Evolutionary conservation across 2,113 vertebrate genomes (phyloP), one percentile per base, ranked within the genome.

Genomic region (Ailuropoda melanoleuca): DNA sequence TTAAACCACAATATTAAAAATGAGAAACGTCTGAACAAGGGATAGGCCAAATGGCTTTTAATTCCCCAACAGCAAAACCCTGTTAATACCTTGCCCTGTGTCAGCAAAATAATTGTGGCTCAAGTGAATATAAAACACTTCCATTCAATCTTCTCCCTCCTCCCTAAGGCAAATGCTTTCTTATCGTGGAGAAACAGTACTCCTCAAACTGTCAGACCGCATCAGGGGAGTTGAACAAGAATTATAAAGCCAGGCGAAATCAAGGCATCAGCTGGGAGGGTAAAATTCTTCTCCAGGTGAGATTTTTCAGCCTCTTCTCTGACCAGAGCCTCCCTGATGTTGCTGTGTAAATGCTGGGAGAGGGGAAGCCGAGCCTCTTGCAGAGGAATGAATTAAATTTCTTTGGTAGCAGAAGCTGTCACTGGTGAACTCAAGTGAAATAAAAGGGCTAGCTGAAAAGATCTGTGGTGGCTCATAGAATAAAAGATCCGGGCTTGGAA

Each of bases 101-200:
- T 98, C 98, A 98, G 98, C 98, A 98, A 98, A 98, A 98, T 97
- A 98, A 98, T 98, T 98, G 97, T 98, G 97, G 98, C 98, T 98
- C 98, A 98, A 99, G 98, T 98, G 98, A 98, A 99, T 98, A 98
- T 98, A 98, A 99, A 99, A 98, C 96, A 98, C 93, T 98, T 82
- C 37, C 93, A 87, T 99, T 98, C 98, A 98, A 98, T 99, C 97
- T 97, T 97, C 98, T 98, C 93, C 97, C 96, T 98, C 98, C 97
- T 99, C 98, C 98, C 99, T 98, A 95, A 98, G 98, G 98, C 98
- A 98, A 98, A 98, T 26, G 94, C 97, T 97, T 98, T 97, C 98
- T 99, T 99, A 99, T 99, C 98, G 56, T 97, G 90, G 98, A 96
- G 98, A 98, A 99, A 98, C 98, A 99, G 98, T 95, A 98, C 97